Conservation (phyloP, 2,888 invertebrate species). For the Trimorus sp. region DNA sequence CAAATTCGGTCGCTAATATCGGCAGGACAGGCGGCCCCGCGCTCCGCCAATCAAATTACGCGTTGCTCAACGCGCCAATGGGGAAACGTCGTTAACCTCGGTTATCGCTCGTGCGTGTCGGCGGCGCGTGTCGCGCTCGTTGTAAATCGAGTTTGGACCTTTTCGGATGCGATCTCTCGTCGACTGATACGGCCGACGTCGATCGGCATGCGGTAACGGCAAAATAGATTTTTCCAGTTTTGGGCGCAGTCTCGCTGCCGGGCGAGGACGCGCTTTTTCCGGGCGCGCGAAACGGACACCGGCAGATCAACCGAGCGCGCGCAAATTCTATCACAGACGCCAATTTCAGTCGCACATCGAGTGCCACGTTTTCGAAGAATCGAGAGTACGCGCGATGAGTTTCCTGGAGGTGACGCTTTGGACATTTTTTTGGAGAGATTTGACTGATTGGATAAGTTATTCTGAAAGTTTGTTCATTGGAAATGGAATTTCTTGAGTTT, state of each 20-base stretch:
- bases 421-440: too few relatives aligned
- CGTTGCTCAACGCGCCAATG: slow-evolving; percentile 78
- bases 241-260: neutral
- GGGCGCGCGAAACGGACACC: too few relatives aligned
- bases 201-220: slow-evolving; percentile 35
- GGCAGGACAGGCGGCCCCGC: slow-evolving; percentile 57
- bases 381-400: too few relatives aligned
- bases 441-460: too few relatives aligned
- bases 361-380: too few relatives aligned
- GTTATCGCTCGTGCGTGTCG: slow-evolving; percentile 77
- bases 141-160: slow-evolving; percentile 79
- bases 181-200: slow-evolving; percentile 43
- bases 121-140: slow-evolving; percentile 73
- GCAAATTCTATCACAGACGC: too few relatives aligned
- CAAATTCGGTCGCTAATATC: slow-evolving; percentile 64
- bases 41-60: slow-evolving; percentile 77
- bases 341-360: too few relatives aligned
- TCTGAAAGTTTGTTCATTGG: too few relatives aligned
- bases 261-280: too few relatives aligned
- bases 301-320: too few relatives aligned
- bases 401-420: too few relatives aligned
- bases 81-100: slow-evolving; percentile 79
- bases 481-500: too few relatives aligned
- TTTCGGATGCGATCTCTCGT: slow-evolving; percentile 66
- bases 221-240: slow-evolving; percentile 59